A percentile compares a stretch with the other conserved stretches of the same genome.
Evolutionary conservation across 2,888 invertebrate species (phyloP).

Genomic region (Leptinotarsa juncta): DNA sequence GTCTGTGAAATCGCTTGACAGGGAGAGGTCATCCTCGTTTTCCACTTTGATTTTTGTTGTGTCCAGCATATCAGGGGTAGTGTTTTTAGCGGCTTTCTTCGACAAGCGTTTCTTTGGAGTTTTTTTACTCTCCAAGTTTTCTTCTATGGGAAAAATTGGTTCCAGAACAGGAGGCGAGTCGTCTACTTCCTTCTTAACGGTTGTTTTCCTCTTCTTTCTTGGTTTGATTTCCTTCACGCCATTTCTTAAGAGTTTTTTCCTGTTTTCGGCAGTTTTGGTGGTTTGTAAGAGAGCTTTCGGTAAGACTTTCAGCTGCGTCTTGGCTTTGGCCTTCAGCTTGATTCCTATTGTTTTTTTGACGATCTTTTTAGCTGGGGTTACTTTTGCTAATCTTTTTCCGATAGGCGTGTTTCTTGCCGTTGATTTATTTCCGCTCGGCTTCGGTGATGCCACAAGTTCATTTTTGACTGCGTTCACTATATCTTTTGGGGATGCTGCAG

Average conservation of each 20-base stretch:
- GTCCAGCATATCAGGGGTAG: constrained; percentile 43
- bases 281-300: constrained; percentile 58
- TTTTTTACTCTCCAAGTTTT: constrained; percentile 49
- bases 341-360: constrained; percentile 51
- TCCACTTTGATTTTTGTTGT: constrained; percentile 53
- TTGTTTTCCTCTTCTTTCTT: constrained; percentile 41
- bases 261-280: constrained; percentile 56
- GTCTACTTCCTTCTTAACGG: constrained; percentile 46
- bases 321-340: constrained; percentile 57
- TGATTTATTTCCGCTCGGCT: constrained; percentile 27
- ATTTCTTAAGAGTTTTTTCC: constrained; percentile 61
- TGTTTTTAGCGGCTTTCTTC: constrained; percentile 44
- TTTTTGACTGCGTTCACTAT: constrained; percentile 49
- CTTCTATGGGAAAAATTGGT: constrained; percentile 58
- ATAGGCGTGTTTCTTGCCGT: constrained; percentile 42
- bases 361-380: constrained; percentile 47
- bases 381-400: constrained; percentile 48
- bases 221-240: constrained; percentile 56
- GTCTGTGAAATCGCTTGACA: constrained; percentile 44
- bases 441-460: constrained; percentile 38
- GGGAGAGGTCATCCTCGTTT: constrained; percentile 39
- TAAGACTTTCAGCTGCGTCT: constrained; percentile 52
- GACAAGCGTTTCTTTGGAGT: constrained; percentile 48
- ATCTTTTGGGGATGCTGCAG: constrained; percentile 53
- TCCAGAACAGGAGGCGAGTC: constrained; percentile 59